Conservation (phyloP, 1,140 invertebrate species). For the Eurosta solidaginis region DNA sequence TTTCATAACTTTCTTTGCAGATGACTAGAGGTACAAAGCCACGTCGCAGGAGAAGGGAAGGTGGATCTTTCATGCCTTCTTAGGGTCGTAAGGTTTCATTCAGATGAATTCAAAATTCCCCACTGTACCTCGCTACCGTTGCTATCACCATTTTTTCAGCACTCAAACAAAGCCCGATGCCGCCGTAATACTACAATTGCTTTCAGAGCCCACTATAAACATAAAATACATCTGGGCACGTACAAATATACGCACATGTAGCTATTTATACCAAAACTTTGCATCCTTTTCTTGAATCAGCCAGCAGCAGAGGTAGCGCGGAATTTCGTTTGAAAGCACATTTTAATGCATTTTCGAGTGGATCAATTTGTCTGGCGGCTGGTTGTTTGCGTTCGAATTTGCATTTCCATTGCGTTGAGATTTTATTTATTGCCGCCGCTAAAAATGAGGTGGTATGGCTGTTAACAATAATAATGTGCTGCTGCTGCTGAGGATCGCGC, state of each 20-base stretch:
- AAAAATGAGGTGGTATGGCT: slow-evolving; percentile 1
- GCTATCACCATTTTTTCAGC: background rate
- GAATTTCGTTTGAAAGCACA: slow-evolving; percentile 28
- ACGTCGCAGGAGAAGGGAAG: no score
- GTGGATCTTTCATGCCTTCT: no score
- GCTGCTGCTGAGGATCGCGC: background rate
- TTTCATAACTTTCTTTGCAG: no score
- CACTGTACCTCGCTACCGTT: no score
- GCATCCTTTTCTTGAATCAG: background rate
- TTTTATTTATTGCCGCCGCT: slow-evolving; percentile 21
- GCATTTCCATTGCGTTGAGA: background rate
- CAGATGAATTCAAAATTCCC: no score
- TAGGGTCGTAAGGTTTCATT: no score
- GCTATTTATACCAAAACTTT: background rate
- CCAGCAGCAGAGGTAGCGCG: background rate
- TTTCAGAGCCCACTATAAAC: no score
- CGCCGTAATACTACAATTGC: background rate
- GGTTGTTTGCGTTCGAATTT: background rate
- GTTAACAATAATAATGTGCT: no score
- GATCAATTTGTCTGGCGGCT: slow-evolving; percentile 34
- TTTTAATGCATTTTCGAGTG: slow-evolving; percentile 35
- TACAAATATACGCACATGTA: no score
- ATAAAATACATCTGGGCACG: no score
- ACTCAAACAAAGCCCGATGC: background rate
- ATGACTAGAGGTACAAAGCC: no score